Evolutionary conservation across 2,888 invertebrate species (phyloP).

Genomic region (Aphrophora alni): DNA sequence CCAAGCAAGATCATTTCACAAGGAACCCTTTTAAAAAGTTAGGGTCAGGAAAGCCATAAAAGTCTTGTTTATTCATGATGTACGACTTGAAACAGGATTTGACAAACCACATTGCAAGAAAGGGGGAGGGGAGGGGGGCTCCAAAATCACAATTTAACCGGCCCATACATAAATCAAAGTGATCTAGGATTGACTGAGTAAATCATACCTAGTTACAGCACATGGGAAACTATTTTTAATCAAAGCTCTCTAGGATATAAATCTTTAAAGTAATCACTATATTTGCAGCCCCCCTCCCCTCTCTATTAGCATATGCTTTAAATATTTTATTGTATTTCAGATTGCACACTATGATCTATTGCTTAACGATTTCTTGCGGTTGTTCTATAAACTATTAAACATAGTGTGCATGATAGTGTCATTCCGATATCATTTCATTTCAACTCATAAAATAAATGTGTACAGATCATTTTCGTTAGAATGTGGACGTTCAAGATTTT

Average conservation of each 20-base stretch:
- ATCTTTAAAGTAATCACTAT: neutral
- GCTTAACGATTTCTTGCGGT: neutral
- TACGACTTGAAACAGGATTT: constrained; percentile 18
- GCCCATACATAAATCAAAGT: constrained; percentile 35
- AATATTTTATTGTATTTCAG: neutral
- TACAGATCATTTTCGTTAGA: too few species aligned
- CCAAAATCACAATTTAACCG: constrained; percentile 39
- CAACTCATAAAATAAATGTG: too few species aligned
- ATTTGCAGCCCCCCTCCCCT: neutral
- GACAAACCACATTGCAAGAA: neutral
- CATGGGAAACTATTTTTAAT: neutral
- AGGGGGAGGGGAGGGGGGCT: constrained; percentile 27
- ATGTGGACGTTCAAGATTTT: too few species aligned
- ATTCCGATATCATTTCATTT: too few species aligned
- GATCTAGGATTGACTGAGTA: neutral
- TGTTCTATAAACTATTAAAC: too few species aligned
- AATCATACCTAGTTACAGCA: neutral
- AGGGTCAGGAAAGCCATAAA: constrained; percentile 14
- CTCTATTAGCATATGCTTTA: neutral
- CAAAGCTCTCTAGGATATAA: neutral
- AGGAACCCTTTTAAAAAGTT: neutral
- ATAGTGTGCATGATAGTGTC: too few species aligned
- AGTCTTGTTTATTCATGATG: constrained; percentile 32
- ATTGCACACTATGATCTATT: neutral
- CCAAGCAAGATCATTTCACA: neutral